phyloP scores from a whole-genome alignment of 2,797 vertebrate species.

The Chelmon rostratus region DNA sequence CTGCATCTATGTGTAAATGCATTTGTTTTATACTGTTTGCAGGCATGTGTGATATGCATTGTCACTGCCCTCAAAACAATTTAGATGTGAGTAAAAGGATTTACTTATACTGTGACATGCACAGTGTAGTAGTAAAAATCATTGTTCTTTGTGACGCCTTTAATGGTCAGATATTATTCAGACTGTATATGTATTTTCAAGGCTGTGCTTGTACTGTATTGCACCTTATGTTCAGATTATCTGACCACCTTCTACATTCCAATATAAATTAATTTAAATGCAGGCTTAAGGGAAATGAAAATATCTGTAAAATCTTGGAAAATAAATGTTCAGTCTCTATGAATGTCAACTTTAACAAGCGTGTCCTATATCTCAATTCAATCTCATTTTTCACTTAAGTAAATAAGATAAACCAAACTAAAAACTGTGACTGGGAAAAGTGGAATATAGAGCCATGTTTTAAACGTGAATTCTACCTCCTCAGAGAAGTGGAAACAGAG shows the following conservation, averaged over 20 bases:
- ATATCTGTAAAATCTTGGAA: background rate
- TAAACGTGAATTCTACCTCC: background rate
- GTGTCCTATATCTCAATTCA: background rate
- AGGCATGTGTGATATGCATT: conserved; percentile 4
- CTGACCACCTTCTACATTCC: background rate
- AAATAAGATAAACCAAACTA: background rate
- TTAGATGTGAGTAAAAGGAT: background rate
- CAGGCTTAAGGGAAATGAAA: background rate
- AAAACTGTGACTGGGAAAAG: background rate
- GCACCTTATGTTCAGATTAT: conserved; percentile 13
- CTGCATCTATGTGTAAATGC: conserved; percentile 1
- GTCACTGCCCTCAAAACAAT: background rate
- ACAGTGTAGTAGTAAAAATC: too few species aligned
- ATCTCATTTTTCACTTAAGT: background rate
- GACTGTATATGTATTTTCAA: background rate
- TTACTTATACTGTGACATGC: background rate
- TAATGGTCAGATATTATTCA: background rate
- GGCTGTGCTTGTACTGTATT: background rate
- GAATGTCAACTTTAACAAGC: conserved; percentile 5
- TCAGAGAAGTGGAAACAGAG: background rate
- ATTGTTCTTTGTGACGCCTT: background rate
- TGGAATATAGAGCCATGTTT: background rate
- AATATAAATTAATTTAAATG: background rate
- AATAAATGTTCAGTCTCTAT: background rate
- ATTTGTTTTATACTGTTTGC: background rate